Evolutionary conservation across 2,797 vertebrate genomes (phyloP), one percentile per base, ranked within the genome.

Genomic region (Scleropages formosus): DNA sequence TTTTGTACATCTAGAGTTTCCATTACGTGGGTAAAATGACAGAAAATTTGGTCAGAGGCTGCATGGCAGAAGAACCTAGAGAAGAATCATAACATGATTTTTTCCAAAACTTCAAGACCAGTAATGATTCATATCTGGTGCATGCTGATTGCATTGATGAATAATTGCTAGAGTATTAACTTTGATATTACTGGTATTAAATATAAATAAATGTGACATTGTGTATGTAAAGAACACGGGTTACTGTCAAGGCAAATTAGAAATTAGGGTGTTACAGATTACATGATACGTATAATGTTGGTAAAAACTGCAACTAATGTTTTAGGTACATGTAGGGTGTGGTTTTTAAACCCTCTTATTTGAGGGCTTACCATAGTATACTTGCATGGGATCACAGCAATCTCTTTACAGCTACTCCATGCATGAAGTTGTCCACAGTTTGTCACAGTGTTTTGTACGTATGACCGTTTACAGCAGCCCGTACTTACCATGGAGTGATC

Each of bases 41-140:
- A 49, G 11, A 53, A 56, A 12, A 56, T 9, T 2, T 2, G 56
- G 53, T 18, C 53, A 10, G 53, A 13, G 2, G 16, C 10, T 13
- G 49, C 9, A 16, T 56, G 22, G 24, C 1, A 39, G 22, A 22
- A 15, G 39, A 26, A 53, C 44, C 8, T 49, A 24, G n/a, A 26
- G 24, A 31, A 73, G 78, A 66, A 6, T 24, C 68, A 64, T 76
- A 39, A 22, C 63, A 16, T n/a, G 69, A 47, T 22, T 73, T 16
- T n/a, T 58, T 79, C 77, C 72, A 67, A n/a, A 78, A 72, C 24
- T 68, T 78, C 61, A 66, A 65, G 74, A 72, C 62, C 74, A 60
- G 61, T 53, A 80, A 7, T 63, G 66, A 72, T 77, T 71, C 77
- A 61, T 79, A 77, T 81, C 75, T 82, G 78, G 79, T 80, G 80